Evolutionary conservation across 2,888 invertebrate genomes (phyloP).

Genomic region (Tenthredo mesomela): DNA sequence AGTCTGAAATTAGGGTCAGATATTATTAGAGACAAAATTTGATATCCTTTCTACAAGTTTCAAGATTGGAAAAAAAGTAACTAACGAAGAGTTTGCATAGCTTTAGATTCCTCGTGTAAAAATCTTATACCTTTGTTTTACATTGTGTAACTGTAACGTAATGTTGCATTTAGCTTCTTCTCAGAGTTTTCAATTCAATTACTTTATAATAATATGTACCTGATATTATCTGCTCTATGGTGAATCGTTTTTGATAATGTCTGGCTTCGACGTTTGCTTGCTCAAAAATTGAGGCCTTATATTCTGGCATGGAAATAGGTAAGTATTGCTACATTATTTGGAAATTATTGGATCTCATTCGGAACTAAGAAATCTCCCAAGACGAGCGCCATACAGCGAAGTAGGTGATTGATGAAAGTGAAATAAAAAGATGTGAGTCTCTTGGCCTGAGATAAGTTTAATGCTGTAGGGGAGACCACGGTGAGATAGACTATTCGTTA

Average conservation of each 20-base stretch:
- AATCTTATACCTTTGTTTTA: background rate
- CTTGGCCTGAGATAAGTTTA: background rate
- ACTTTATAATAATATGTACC: background rate
- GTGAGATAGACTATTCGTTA: background rate
- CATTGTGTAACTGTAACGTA: background rate
- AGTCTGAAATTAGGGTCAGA: background rate
- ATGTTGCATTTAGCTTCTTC: background rate
- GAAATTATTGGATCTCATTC: background rate
- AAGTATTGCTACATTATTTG: constrained; percentile 62
- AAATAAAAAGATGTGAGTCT: background rate
- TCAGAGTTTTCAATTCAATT: background rate
- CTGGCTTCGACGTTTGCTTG: constrained; percentile 9
- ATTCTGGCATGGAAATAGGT: constrained; percentile 73
- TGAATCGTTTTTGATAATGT: constrained; percentile 36
- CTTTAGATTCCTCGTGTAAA: background rate
- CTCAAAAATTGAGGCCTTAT: constrained; percentile 63
- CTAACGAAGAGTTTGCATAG: background rate
- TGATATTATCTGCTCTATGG: background rate
- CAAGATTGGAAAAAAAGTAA: background rate
- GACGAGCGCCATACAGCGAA: background rate
- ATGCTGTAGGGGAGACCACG: background rate
- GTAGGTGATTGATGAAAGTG: background rate
- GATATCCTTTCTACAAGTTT: background rate
- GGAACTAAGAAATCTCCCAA: constrained; percentile 10
- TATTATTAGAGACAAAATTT: background rate